Conservation (phyloP, 1,140 invertebrate species). For the Drosophila novamexicana region DNA sequence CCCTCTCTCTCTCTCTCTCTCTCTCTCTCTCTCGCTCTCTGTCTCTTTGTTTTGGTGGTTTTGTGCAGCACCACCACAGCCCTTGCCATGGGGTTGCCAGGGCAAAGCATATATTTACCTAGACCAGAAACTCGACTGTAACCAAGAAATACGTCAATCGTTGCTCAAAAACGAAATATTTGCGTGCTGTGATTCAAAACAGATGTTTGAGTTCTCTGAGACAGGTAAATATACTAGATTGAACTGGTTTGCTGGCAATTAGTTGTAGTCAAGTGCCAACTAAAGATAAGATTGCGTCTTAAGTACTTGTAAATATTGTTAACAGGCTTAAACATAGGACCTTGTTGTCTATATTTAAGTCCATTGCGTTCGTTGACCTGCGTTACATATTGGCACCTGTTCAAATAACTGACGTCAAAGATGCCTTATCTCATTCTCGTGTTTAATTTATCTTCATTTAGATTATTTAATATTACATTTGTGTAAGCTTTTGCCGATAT, state of each 20-base stretch:
- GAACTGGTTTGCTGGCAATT: neutral
- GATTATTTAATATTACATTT: too few species aligned
- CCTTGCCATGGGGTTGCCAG: conserved; percentile 21
- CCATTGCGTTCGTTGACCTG: conserved; percentile 37
- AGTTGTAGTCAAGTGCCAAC: neutral
- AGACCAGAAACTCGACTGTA: conserved; percentile 1
- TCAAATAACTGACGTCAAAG: too few species aligned
- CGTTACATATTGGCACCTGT: neutral
- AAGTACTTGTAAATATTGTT: conserved; percentile 4
- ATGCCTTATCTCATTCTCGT: too few species aligned
- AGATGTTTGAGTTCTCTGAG: conserved; percentile 46
- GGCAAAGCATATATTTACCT: conserved; percentile 36
- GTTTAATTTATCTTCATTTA: too few species aligned
- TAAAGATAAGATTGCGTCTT: neutral
- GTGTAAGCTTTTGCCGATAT: too few species aligned
- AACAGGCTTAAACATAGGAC: neutral
- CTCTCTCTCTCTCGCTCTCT: neutral
- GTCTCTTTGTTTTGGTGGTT: conserved; percentile 21
- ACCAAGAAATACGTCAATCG: conserved; percentile 7
- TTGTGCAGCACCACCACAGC: conserved; percentile 29
- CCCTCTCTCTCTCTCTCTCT: neutral
- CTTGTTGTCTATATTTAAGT: conserved; percentile 7
- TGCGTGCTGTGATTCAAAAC: conserved; percentile 50
- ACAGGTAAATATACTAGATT: conserved; percentile 49
- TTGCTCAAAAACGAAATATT: conserved; percentile 21